Evolutionary conservation across 2,888 invertebrate genomes (phyloP), one percentile per base, ranked within the genome.

Genomic region (Tetrapedia diversipes): DNA sequence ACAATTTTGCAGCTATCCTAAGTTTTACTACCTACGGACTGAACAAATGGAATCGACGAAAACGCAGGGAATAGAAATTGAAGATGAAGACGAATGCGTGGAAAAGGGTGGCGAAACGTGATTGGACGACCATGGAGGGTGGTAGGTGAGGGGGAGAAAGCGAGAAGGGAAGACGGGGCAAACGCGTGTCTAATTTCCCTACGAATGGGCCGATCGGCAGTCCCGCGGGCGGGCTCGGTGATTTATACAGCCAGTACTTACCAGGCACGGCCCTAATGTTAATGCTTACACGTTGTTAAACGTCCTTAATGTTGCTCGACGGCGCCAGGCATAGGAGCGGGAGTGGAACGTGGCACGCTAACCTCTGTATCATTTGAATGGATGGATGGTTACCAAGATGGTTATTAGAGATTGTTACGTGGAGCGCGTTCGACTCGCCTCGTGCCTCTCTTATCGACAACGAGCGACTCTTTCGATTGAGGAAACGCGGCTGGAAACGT

Each of bases 181-280:
- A 86, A 82, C 87, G 85, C 86, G 88, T 88, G 87, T 89, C 89
- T 89, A 87, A 89, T 89, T 89, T 90, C 84, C 89, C 86, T 90
- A 89, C 86, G 86, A 90, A 89, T 88, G 81, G 86, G 85, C 77
- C 80, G 84, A 86, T 87, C 85, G 85, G 81, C 63, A 77, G 82
- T 80, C 84, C 86, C 83, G 84, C 86, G 82, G 87, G 86, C 86
- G 86, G 88, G 83, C 82, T 76, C 69, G 51, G 82, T 90, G 89
- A 89, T 90, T 90, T 89, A 90, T 84, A 84, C 80, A 74, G 82
- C 85, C 86, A 84, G 86, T 89, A 83, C 82, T 80, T 72, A 54
- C 57, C 70, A 74, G 81, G 57, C 76, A 71, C 79, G 80, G 81
- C 49, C 69, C 75, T 81, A 77, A 85, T 83, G 87, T 86, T 84